Percentiles rank a stretch among this genome's conserved stretches.
These are phyloP conservation scores for Cataglyphis albicans DNA, from an alignment of 2,888 invertebrate species.

Conservation along the genomic window DNA sequence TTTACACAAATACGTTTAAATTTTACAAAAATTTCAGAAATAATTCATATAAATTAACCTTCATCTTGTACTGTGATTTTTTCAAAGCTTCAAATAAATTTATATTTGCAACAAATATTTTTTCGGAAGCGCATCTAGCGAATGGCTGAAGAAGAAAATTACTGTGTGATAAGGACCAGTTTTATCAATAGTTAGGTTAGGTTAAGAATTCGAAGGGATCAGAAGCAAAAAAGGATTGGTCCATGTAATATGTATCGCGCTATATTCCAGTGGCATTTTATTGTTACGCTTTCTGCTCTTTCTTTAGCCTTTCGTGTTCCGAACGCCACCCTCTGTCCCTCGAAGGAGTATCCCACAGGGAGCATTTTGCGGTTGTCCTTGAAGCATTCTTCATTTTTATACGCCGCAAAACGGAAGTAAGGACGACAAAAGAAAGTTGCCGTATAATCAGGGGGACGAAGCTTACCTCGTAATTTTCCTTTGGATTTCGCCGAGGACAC, in stretches of 20 bases:
- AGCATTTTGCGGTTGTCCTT: slow-evolving; percentile 62
- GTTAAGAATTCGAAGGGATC: slow-evolving; percentile 19
- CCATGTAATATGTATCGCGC: slow-evolving; percentile 69
- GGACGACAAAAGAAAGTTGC: slow-evolving; percentile 41
- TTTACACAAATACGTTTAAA: background rate
- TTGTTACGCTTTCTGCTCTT: slow-evolving; percentile 51
- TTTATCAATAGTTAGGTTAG: slow-evolving; percentile 15
- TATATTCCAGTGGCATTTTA: slow-evolving; percentile 71
- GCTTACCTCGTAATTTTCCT: slow-evolving; percentile 69
- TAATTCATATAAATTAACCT: background rate
- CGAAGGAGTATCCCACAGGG: slow-evolving; percentile 56
- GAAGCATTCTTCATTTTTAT: slow-evolving; percentile 60
- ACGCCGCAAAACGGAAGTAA: slow-evolving; percentile 46
- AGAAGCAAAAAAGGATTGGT: slow-evolving; percentile 18
- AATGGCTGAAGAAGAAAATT: background rate
- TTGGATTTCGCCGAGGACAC: slow-evolving; percentile 53
- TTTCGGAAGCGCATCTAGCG: background rate
- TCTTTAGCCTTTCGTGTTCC: slow-evolving; percentile 1
- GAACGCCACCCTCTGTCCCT: background rate
- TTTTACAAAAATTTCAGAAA: background rate
- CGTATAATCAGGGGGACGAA: slow-evolving; percentile 50
- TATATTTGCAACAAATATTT: background rate
- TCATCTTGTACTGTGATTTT: background rate
- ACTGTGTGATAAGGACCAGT: background rate
- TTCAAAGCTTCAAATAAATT: background rate